Evolutionary conservation across 1,140 invertebrate species (phyloP), one percentile per base, ranked within the genome.

Genomic region (Atta colombica): DNA sequence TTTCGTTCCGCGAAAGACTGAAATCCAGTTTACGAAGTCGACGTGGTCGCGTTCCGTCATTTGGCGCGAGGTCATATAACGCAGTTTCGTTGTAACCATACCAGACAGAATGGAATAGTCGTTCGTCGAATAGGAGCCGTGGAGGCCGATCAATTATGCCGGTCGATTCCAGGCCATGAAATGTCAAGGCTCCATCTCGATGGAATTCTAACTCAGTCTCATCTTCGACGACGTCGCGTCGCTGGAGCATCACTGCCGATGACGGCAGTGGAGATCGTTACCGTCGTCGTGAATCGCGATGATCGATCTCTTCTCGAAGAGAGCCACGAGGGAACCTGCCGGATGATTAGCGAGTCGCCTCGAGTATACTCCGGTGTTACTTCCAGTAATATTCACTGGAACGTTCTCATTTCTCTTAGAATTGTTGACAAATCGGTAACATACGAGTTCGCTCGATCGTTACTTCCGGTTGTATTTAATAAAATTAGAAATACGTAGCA

Each of bases 151-250:
- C 93, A 92, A 94, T 94, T 93, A 94, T 90, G 90, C 90, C 84
- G 87, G 89, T 91, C 88, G 92, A 94, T 93, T 93, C 92, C 91
- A 93, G 93, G 92, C 90, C 91, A 92, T 89, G 91, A 94, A 94
- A 94, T 94, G 93, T 94, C 94, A 94, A 94, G 93, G 93, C 91
- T 92, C 90, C 88, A 90, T 86, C 91, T 92, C 89, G 85, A 88
- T 92, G 89, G 93, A 94, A 93, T 93, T 91, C 86, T 92, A 87
- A 90, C 71, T 87, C 86, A 85, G 82, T n/a, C 86, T 89, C 90
- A 88, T 91, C 90, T 84, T 86, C 82, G 60, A 77, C 63, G 86
- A 39, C 55, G 61, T 63, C 66, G 68, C 66, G 80, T 84, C 78
- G n/a, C 58, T 68, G 85, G 78, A 58, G 81, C 68, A 69, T 63